Base-by-base conservation (phyloP, 1,140 invertebrate genomes). In the Teleogryllus occipitalis region DNA sequence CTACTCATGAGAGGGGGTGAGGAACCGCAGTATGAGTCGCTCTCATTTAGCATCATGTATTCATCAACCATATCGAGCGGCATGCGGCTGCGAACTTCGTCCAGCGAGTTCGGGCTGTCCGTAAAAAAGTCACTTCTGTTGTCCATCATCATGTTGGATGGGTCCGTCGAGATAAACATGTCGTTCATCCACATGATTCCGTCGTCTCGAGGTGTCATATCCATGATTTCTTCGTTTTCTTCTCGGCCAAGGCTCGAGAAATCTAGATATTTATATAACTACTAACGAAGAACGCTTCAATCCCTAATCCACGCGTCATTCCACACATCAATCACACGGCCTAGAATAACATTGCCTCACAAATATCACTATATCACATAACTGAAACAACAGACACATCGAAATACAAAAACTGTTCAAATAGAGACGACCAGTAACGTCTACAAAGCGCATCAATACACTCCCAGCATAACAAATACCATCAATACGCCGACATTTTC, bases 131-230 rank as follows among this genome's bases (percentile, higher is more conserved):
- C 85, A 83, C 87, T 89, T 78, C 90, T 89, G 82, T 90, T 89
- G 81, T 90, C 83, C 85, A 91, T 86, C 39, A 90, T 86, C 79
- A 90, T 88, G 78, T 88, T 85, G n/a, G 88, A 86, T 81, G 90
- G 89, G 80, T 87, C 87, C 76, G 88, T 87, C 76, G 88, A 87
- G 79, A 89, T 85, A 84, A 90, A 87, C 86, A 89, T 87, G 80
- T 90, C 89, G n/a, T 90, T 90, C 89, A 92, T 92, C 92, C 92
- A 93, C 83, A 92, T 90, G 89, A 93, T 91, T 82, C 91, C 90
- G 87, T 86, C 87, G 85, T 88, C 87, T 81, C 87, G 85, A 81
- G 87, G 85, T 83, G 87, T 86, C 87, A 88, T 87, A 81, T 87
- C 86, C 86, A 87, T 87, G 85, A 81, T 39, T 76, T 65, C 18